Evolutionary conservation across 2,888 invertebrate genomes (phyloP), one percentile per base, ranked within the genome.

Genomic region (Biston betularia): DNA sequence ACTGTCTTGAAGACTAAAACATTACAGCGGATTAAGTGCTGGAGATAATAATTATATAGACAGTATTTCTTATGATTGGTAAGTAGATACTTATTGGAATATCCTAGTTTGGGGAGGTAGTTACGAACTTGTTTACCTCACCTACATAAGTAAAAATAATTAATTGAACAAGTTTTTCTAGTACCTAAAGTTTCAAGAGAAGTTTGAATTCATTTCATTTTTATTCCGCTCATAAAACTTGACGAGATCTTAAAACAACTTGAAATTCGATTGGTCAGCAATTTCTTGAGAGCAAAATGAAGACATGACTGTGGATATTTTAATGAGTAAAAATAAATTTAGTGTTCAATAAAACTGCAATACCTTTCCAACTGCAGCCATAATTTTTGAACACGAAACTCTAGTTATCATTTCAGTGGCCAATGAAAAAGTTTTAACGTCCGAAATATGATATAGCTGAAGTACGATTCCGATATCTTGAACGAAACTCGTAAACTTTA

Each of bases 351-450:
- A 77, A 76, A 79, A 79, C 50, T 53, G 61, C 69, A 68, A 69
- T 60, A 55, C 63, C 58, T 63, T 63, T 53, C 50, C 58, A 69
- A 69, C 50, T 50, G 70, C 75, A 73, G 75, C 76, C 69, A 74
- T 78, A 70, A 71, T 72, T 74, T 54, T 60, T 48, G 55, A 80
- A 83, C 77, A 72, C 76, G 57, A 75, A 85, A 81, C 76, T 82
- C 79, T 76, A 83, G 72, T 60, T 87, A 81, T 85, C 84, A 84
- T 82, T 73, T 69, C 75, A 70, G 75, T 79, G 78, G 83, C 85
- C 86, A 87, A 85, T 88, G 89, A 89, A 87, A 87, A 89, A 88
- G 84, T 89, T 89, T 85, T 83, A 83, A 88, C 77, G 83, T 82
- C 79, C 77, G 73, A 78, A 77, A 80, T 80, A 80, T 80, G 78